Conservation (phyloP, 2,797 vertebrate species). For the Fundulus diaphanus region DNA sequence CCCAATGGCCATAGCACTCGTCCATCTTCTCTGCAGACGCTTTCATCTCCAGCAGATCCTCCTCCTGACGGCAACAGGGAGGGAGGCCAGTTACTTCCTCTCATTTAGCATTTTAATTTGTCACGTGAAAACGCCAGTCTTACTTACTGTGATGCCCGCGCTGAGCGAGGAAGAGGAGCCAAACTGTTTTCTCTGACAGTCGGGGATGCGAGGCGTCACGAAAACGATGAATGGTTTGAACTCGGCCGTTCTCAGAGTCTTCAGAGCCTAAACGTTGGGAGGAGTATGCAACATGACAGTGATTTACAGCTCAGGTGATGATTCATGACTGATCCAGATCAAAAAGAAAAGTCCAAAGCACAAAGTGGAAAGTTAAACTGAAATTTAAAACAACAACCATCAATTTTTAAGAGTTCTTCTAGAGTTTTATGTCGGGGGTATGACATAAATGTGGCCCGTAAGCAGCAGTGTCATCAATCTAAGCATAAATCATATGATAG, state of each 20-base stretch:
- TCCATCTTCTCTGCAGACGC: conserved; percentile 88
- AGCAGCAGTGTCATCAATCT: too few species aligned
- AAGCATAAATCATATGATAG: too few species aligned
- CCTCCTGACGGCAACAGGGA: conserved; percentile 77
- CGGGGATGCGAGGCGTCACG: conserved; percentile 85
- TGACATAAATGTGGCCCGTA: too few species aligned
- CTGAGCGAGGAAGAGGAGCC: conserved; percentile 80
- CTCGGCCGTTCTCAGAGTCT: conserved; percentile 86
- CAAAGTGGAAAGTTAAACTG: not conserved
- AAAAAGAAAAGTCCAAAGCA: not conserved
- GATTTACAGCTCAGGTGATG: not conserved
- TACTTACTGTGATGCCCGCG: conserved; percentile 71
- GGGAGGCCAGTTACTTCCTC: not conserved
- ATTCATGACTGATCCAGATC: not conserved
- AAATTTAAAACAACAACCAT: not conserved
- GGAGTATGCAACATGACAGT: not conserved
- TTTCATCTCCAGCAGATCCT: conserved; percentile 88
- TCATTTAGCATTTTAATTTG: not conserved
- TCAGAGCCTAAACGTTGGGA: conserved; percentile 84
- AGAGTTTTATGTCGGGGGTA: not conserved
- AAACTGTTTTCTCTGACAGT: conserved; percentile 66
- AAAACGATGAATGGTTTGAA: conserved; percentile 93
- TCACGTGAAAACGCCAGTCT: not conserved
- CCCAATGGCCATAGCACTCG: conserved; percentile 88
- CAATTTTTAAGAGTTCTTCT: not conserved